Percentiles rank a stretch among this genome's conserved stretches.
Conservation (phyloP, 2,797 vertebrate genomes). For the Hippoglossus hippoglossus region DNA sequence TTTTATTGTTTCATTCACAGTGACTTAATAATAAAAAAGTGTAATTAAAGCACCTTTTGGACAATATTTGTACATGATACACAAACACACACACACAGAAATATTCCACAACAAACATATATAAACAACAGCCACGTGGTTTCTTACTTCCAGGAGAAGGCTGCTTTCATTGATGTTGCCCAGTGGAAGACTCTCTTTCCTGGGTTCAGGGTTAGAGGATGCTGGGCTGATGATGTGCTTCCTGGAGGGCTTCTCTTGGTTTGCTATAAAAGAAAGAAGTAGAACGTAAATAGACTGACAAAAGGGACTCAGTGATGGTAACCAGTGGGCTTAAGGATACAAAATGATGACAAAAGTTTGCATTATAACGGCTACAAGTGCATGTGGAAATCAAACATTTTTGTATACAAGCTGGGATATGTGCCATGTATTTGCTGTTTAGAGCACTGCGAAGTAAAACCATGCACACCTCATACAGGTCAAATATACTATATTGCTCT, state of each 20-base stretch:
- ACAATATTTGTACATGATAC: not conserved
- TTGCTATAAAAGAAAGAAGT: slow-evolving; percentile 49
- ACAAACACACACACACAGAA: not conserved
- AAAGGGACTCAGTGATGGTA: not conserved
- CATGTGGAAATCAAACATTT: no score
- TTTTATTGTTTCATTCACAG: not conserved
- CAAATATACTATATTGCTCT: not conserved
- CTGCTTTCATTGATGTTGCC: slow-evolving; percentile 73
- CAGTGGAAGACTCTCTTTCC: slow-evolving; percentile 70
- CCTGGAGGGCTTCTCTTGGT: slow-evolving; percentile 74
- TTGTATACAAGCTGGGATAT: no score
- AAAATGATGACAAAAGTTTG: not conserved
- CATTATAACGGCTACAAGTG: no score
- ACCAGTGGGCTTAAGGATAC: not conserved
- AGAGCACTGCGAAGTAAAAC: slow-evolving; percentile 4
- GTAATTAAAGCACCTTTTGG: not conserved
- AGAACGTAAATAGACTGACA: slow-evolving; percentile 15
- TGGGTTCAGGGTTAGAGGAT: slow-evolving; percentile 74
- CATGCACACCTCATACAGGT: not conserved
- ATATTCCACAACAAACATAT: not conserved
- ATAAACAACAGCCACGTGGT: slow-evolving; percentile 16
- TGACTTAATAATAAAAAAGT: not conserved
- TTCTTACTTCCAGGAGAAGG: slow-evolving; percentile 83
- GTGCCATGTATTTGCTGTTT: not conserved
- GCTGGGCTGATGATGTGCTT: slow-evolving; percentile 69